These are phyloP conservation scores for Mobula hypostoma DNA, from an alignment of 2,113 vertebrate genomes.

Conservation along the genomic window DNA sequence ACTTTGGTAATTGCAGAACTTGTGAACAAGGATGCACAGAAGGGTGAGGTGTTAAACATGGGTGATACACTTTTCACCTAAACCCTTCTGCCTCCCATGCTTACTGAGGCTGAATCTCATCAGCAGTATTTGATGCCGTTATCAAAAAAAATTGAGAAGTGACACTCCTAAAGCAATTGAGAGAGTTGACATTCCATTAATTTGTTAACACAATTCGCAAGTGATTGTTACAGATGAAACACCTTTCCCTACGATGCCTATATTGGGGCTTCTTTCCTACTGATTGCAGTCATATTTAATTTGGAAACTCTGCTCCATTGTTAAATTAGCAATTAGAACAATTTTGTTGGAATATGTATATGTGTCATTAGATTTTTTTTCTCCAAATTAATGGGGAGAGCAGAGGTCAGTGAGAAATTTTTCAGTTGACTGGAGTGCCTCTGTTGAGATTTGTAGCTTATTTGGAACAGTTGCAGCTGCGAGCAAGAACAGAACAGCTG, in stretches of 20 bases:
- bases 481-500: constrained; percentile 53
- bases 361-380: constrained; percentile 84
- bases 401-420: constrained; percentile 84
- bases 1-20: constrained; percentile 44
- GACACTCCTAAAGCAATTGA: constrained; percentile 55
- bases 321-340: constrained; percentile 99
- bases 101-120: constrained; percentile 40
- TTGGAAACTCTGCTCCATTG: constrained; percentile 85
- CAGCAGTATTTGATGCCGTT: constrained; percentile 47
- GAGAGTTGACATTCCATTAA: constrained; percentile 70
- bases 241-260: constrained; percentile 48
- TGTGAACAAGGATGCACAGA: constrained; percentile 41
- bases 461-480: constrained; percentile 56
- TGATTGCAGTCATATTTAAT: constrained; percentile 82
- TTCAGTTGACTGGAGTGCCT: constrained; percentile 82
- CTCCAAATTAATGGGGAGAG: constrained; percentile 89
- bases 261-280: constrained; percentile 60
- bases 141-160: constrained; percentile 54
- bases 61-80: constrained; percentile 47
- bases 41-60: constrained; percentile 46
- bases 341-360: constrained; percentile 95
- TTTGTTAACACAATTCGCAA: constrained; percentile 64
- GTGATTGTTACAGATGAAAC: constrained; percentile 54
- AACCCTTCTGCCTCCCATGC: constrained; percentile 40
- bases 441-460: constrained; percentile 74